Evolutionary conservation across 2,888 invertebrate species (phyloP).

Genomic region (Trisateles emortualis): DNA sequence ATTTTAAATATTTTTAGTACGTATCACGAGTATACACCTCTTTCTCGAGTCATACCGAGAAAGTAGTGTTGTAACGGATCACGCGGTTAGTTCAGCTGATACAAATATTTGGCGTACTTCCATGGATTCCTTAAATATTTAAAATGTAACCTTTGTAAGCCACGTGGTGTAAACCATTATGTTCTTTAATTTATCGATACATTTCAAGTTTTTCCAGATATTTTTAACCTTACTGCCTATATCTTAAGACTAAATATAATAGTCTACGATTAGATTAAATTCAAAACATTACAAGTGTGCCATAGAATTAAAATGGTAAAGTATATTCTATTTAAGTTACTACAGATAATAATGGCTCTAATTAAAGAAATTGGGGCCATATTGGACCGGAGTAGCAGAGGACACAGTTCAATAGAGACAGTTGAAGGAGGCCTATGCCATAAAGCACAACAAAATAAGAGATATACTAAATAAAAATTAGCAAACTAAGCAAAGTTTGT

Average conservation of each 20-base stretch:
- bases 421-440: no score
- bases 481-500: no score
- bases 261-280: constrained; percentile 40
- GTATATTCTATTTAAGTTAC: constrained; percentile 17
- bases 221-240: constrained; percentile 23
- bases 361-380: no score
- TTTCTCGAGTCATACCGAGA: constrained; percentile 14
- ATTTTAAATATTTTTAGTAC: constrained; percentile 30
- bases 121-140: constrained; percentile 49
- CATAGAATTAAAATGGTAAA: constrained; percentile 29
- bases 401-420: no score
- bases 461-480: no score
- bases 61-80: constrained; percentile 48
- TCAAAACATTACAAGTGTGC: constrained; percentile 33
- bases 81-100: constrained; percentile 71
- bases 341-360: constrained; percentile 14
- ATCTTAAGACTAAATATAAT: constrained; percentile 22
- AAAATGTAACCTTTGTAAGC: constrained; percentile 26
- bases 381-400: no score
- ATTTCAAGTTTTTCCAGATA: background rate
- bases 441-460: no score
- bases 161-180: constrained; percentile 30
- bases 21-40: constrained; percentile 30
- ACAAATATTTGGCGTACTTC: constrained; percentile 63
- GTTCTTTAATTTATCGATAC: constrained; percentile 7